Evolutionary conservation across 2,888 invertebrate genomes (phyloP), one percentile per base, ranked within the genome.

Genomic region (Drosophila parthenogenetica): DNA sequence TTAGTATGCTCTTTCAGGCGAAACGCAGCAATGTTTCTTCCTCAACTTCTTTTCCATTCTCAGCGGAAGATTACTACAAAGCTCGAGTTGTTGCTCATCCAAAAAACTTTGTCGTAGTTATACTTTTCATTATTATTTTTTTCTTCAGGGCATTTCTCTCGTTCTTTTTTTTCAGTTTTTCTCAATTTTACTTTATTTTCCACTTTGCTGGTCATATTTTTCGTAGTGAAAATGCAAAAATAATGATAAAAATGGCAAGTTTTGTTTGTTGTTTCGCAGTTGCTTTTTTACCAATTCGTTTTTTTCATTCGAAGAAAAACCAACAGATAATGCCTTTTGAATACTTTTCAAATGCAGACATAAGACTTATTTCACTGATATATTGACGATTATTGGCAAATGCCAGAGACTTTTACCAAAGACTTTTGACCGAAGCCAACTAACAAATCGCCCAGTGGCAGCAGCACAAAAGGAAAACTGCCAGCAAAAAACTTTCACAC

Each of bases 351-450:
- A 64, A 59, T 49, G 58, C 87, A 88, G 78, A 76, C 62, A 54
- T 16, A 43, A 62, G 70, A 57, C 65, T 29, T 29, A 79, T 69
- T 85, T 85, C 71, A 11, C 25, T 87, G 83, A 87, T 85, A 79
- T 89, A 85, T 89, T 81, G 79, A 81, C 62, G 73, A 74, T 73
- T 87, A 84, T 89, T 89, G 81, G 89, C 85, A 79, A 84, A 81
- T 63, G 54, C 65, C 65, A 40, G 61, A 50, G 63, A 72, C 62
- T 45, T 16, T 37, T 8, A 17, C 35, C 43, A 35, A 45, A 43
- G 29, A 42, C 42, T 54, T 55, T 69, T 76, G 80, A 82, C 84
- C 89, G 69, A 60, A 46, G 22, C 62, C 66, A 82, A 63, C 66
- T 83, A 73, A 80, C 66, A 81, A 73, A 81, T 77, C 46, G 61